Evolutionary conservation across 23 tunicate genomes (phyloP).

Genomic region (Trididemnum clinides): DNA sequence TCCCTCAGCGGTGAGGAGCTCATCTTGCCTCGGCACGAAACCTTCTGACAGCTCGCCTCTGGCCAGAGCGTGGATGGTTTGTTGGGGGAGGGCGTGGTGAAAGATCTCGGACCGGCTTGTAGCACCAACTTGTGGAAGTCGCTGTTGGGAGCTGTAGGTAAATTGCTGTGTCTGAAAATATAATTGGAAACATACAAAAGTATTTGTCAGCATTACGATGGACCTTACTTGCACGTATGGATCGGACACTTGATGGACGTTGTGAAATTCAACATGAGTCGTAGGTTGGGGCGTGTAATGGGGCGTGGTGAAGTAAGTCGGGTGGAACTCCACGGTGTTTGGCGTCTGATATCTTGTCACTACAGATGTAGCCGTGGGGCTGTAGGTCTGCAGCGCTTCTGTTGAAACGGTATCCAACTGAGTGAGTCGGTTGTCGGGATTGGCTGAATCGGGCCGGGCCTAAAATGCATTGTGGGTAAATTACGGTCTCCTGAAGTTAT

Average conservation of each 20-base stretch:
- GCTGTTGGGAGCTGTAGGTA: slow-evolving; percentile 21
- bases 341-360: slow-evolving; percentile 58
- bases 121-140: background rate
- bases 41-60: slow-evolving; percentile 45
- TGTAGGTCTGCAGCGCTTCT: slow-evolving; percentile 76
- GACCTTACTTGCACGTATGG: slow-evolving; percentile 84
- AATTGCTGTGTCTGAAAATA: slow-evolving; percentile 10
- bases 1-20: slow-evolving; percentile 23
- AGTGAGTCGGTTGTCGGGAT: slow-evolving; percentile 69
- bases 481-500: too few species aligned
- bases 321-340: slow-evolving; percentile 59
- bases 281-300: slow-evolving; percentile 71
- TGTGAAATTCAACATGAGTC: slow-evolving; percentile 71
- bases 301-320: slow-evolving; percentile 72
- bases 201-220: too few species aligned
- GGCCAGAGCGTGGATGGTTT: slow-evolving; percentile 20
- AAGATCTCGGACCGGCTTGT: background rate
- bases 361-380: slow-evolving; percentile 67
- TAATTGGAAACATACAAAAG: too few species aligned
- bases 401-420: slow-evolving; percentile 84
- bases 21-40: slow-evolving; percentile 41
- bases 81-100: slow-evolving; percentile 1
- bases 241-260: slow-evolving; percentile 68
- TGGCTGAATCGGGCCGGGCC: slow-evolving; percentile 77
- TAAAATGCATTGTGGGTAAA: slow-evolving; percentile 13